Conservation (phyloP, 2,888 invertebrate genomes). For the Philopedon plagiatum region DNA sequence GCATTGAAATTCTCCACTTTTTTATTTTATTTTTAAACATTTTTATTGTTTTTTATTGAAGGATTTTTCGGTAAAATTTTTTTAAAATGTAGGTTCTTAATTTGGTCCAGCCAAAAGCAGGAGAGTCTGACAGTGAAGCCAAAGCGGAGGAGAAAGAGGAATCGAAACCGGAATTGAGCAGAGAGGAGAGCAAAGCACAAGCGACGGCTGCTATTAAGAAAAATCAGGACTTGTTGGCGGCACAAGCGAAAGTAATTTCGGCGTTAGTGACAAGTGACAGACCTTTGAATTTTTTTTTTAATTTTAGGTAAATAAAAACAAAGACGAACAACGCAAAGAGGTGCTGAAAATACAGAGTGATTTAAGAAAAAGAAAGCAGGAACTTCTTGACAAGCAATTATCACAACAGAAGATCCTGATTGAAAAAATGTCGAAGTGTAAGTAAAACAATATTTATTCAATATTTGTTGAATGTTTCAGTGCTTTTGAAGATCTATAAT, state of each 20-base stretch:
- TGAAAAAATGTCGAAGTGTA: conserved; percentile 84
- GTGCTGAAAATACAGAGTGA: conserved; percentile 84
- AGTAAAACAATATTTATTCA: conserved; percentile 54
- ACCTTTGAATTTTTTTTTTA: not conserved
- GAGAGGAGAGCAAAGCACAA: conserved; percentile 65
- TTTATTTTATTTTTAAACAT: not conserved
- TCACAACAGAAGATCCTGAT: conserved; percentile 88
- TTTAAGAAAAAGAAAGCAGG: conserved; percentile 87
- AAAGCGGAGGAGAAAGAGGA: conserved; percentile 53
- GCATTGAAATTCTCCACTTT: too few species aligned
- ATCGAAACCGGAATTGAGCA: conserved; percentile 46
- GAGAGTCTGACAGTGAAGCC: conserved; percentile 50
- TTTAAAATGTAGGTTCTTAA: conserved; percentile 65
- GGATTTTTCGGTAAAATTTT: too few species aligned
- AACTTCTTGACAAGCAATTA: conserved; percentile 90
- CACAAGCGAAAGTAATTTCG: conserved; percentile 73
- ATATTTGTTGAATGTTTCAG: too few species aligned
- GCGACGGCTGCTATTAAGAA: conserved; percentile 70
- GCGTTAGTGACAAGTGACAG: too few species aligned
- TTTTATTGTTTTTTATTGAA: too few species aligned
- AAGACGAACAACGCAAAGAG: conserved; percentile 82
- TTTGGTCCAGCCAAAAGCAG: conserved; percentile 68
- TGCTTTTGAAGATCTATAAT: too few species aligned
- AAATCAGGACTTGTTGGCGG: conserved; percentile 73
- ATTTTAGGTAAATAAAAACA: conserved; percentile 75